phyloP scores from a whole-genome alignment of 2,797 vertebrate species.

The Cephalopachus bancanus region DNA sequence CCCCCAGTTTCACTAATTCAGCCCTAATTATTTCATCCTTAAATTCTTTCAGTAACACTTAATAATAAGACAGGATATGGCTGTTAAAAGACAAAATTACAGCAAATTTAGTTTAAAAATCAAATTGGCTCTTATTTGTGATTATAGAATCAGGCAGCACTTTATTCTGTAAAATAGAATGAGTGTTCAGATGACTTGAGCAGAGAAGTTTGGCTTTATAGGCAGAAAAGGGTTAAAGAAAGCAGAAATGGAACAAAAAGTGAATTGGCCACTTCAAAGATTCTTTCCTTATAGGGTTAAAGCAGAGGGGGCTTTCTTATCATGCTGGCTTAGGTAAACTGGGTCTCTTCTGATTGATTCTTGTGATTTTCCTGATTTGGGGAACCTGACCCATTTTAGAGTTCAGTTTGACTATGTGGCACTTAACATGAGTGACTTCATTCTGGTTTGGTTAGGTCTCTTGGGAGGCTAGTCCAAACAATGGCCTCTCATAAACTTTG shows the following conservation, averaged over 20 bases:
- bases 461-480: background rate
- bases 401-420: background rate
- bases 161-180: background rate
- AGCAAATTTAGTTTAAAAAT: background rate
- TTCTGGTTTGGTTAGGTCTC: background rate
- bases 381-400: background rate
- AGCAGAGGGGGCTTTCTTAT: background rate
- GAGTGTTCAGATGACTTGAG: background rate
- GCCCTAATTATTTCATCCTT: background rate
- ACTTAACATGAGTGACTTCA: background rate
- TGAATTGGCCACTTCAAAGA: background rate
- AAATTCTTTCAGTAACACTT: conserved; percentile 19
- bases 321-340: background rate
- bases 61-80: background rate
- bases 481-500: background rate
- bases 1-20: background rate
- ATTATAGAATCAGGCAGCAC: background rate
- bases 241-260: background rate
- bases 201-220: background rate
- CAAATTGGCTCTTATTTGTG: background rate
- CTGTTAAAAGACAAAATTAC: background rate
- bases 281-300: background rate
- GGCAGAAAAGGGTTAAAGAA: background rate
- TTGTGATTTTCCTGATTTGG: background rate
- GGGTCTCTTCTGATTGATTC: background rate